These are phyloP conservation scores for Eutolmus rufibarbis DNA, from an alignment of 2,888 invertebrate species.

Conservation along the genomic window DNA sequence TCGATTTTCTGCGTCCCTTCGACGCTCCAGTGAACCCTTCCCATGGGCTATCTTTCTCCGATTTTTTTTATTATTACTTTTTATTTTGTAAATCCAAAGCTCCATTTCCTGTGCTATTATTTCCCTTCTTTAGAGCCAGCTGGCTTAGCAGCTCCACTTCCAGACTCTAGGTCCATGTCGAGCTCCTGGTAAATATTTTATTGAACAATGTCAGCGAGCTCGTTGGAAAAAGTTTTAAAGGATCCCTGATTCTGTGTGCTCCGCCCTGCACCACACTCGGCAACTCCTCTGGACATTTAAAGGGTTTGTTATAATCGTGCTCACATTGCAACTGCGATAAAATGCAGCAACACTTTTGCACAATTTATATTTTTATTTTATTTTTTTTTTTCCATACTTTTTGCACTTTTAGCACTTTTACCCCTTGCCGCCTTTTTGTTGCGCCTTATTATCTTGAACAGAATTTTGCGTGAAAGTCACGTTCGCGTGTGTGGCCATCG, in stretches of 20 bases:
- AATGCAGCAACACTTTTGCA: not conserved
- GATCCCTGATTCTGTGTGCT: not conserved
- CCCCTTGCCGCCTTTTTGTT: not conserved
- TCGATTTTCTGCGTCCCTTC: not conserved
- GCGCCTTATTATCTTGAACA: not conserved
- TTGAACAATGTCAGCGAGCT: not conserved
- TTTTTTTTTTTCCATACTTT: not conserved
- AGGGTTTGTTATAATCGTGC: not conserved
- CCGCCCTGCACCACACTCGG: not conserved
- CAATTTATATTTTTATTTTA: not conserved
- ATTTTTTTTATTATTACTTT: not conserved
- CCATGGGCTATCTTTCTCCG: not conserved
- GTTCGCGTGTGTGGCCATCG: not conserved
- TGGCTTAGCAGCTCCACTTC: not conserved
- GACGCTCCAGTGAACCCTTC: not conserved
- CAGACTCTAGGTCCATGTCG: not conserved
- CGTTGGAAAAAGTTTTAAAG: not conserved
- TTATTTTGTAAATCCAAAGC: not conserved
- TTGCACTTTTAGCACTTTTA: not conserved
- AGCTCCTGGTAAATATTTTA: not conserved
- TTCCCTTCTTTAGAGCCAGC: not conserved
- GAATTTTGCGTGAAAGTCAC: not conserved
- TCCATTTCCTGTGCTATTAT: not conserved
- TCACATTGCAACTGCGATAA: not conserved
- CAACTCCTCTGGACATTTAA: not conserved